phyloP scores from a whole-genome alignment of 2,888 invertebrate species.

The Platycnemis pennipes region DNA sequence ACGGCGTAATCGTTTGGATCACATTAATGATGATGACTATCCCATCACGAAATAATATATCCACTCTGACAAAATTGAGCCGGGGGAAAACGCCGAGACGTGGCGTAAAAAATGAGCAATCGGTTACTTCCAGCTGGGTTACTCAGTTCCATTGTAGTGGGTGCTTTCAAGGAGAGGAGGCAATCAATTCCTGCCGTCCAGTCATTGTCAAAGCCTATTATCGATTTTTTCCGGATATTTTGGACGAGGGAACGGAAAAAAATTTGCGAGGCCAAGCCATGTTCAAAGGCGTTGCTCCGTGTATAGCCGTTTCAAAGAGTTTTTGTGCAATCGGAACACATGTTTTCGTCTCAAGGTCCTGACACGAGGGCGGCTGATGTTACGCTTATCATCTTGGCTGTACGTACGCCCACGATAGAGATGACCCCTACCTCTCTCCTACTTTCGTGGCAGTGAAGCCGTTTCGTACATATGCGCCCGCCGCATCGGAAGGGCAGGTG shows the following conservation, averaged over 20 bases:
- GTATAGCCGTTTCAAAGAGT: too few relatives aligned
- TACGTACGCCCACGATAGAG: too few relatives aligned
- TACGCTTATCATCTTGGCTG: too few relatives aligned
- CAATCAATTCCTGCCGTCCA: not conserved
- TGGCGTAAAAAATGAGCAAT: not conserved
- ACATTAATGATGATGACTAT: conserved; percentile 10
- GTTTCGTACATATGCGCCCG: too few relatives aligned
- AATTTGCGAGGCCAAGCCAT: not conserved
- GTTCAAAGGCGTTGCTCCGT: not conserved
- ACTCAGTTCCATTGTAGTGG: not conserved
- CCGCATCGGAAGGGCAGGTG: too few relatives aligned
- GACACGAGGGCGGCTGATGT: not conserved
- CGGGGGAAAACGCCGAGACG: not conserved
- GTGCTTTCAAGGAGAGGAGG: not conserved
- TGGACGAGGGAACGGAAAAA: not conserved
- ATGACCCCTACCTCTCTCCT: too few relatives aligned
- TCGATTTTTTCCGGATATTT: not conserved
- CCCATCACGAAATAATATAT: not conserved
- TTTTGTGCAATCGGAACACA: not conserved
- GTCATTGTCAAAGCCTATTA: not conserved
- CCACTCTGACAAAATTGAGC: not conserved
- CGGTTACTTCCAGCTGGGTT: not conserved
- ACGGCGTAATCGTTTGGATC: not conserved
- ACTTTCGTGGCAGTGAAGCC: too few relatives aligned
- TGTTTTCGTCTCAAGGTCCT: too few relatives aligned